Evolutionary conservation across 2,113 vertebrate species (phyloP), one percentile per base, ranked within the genome.

Genomic region (Blennius ocellaris): DNA sequence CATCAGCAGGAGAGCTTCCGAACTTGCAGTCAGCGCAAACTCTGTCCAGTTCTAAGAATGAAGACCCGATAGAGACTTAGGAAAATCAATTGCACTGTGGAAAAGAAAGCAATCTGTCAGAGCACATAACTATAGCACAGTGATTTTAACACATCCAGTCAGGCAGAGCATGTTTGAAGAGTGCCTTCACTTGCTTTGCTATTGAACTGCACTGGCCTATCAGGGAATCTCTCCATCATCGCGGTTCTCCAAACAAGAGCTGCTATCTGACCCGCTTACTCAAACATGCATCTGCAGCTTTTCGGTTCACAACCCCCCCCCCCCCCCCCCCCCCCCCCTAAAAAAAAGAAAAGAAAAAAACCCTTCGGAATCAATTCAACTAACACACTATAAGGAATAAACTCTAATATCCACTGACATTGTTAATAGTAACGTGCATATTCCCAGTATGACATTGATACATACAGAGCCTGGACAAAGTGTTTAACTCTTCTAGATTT

Each of bases 111-210:
- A 69, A 73, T 80, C 78, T 70, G 78, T 82, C 78, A 80, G 78
- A 74, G 36, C 72, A 40, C 66, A 75, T 82, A 77, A 81, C 72
- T 76, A 59, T 51, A 77, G 78, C 62, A 8, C 69, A 40, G 68
- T 70, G 77, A 75, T 84, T 80, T 78, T 53, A 82, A 73, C 71
- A 70, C 74, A 36, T 71, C 56, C 73, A 79, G 80, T 73, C 74
- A 81, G 77, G 72, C 76, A 52, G 78, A 70, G 80, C 60, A 55
- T 78, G 82, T 83, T 75, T 78, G 67, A 73, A 81, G 75, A 76
- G 69, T 43, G 61, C 66, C 82, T 77, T 73, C 4, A 57, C 79
- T 86, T 72, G 69, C 72, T 78, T 74, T 56, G 49, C 60, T 74
- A 80, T 80, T 73, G 79, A 89, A 64, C 74, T 53, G 21, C 54